Percentiles rank a stretch among this genome's conserved stretches.
Evolutionary conservation across 1,140 invertebrate genomes (phyloP).

Genomic region (Oedothorax gibbosus): DNA sequence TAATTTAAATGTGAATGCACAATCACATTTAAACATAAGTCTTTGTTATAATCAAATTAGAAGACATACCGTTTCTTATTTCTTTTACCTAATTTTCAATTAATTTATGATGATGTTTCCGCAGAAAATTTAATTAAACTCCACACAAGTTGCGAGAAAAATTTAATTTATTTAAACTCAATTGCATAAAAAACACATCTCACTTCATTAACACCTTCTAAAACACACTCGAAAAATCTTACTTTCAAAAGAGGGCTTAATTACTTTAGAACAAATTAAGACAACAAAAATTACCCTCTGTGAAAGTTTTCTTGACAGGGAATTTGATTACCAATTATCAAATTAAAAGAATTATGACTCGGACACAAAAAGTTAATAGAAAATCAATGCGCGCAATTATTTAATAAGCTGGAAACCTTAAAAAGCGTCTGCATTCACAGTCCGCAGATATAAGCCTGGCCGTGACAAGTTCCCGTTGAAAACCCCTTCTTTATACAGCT

Average conservation of each 20-base stretch:
- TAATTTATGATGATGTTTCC: neutral
- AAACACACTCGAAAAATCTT: conserved; percentile 48
- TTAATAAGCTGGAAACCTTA: conserved; percentile 56
- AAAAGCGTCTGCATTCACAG: conserved; percentile 33
- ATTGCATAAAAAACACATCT: neutral
- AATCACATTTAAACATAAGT: too few relatives aligned
- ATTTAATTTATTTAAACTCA: conserved; percentile 39
- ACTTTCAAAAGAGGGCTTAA: conserved; percentile 32
- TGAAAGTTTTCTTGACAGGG: conserved; percentile 59
- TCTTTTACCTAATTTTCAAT: neutral
- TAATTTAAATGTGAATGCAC: too few relatives aligned
- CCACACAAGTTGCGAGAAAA: conserved; percentile 12
- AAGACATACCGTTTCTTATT: neutral
- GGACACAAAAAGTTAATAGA: conserved; percentile 62
- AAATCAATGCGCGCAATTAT: conserved; percentile 60
- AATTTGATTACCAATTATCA: conserved; percentile 61
- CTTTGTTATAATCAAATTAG: too few relatives aligned
- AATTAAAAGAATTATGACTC: conserved; percentile 61
- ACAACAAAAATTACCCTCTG: conserved; percentile 48
- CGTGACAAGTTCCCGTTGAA: conserved; percentile 31
- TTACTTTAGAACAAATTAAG: conserved; percentile 61
- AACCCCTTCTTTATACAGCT: conserved; percentile 40
- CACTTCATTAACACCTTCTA: conserved; percentile 47
- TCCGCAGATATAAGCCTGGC: conserved; percentile 18
- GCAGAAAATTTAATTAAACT: neutral